Evolutionary conservation across 2,888 invertebrate species (phyloP), one percentile per base, ranked within the genome.

Genomic region (Morpho achilles): DNA sequence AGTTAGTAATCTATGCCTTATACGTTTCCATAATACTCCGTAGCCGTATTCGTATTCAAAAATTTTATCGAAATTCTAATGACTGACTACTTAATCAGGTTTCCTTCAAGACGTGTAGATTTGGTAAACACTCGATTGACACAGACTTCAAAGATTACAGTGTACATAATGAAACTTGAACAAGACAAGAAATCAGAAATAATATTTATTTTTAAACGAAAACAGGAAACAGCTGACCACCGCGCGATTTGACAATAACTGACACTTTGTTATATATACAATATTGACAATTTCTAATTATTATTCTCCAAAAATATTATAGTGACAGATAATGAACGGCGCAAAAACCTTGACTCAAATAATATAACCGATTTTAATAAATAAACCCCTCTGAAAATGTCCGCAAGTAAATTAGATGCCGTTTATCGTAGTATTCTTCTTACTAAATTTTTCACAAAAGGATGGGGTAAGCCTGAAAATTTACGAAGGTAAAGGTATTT

Each of bases 401-500:
- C 92, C 66, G 84, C 92, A 58, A 93, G 93, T 72, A 92, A 88
- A 73, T 84, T 97, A 71, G 97, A 97, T 80, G 94, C 94, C 62
- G 91, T 96, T 55, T 98, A 98, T 80, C 92, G 98, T 68, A 95
- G 95, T 78, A 92, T 98, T 76, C 92, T 98, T 58, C 90, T 98
- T 59, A 96, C 97, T 1, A 96, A 95, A 83, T 97, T 98, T 82
- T 99, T 99, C 77, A 96, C 96, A 1, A 97, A 97, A 91, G 98
- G 98, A 72, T 99, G 99, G 99, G 99, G 99, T 7, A 95, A 96
- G 77, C 97, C 98, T 32, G 96, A 97, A 73, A 96, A 96, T 82
- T 91, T 99, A 59, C 94, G 95, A 85, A 95, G 95, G 97, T 96
- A 74, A 77, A 70, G 53, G 67, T 72, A 72, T 71, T 63, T 59